Evolutionary conservation across 2,888 invertebrate genomes (phyloP), one percentile per base, ranked within the genome.

Genomic region (Acholoe squamosa): DNA sequence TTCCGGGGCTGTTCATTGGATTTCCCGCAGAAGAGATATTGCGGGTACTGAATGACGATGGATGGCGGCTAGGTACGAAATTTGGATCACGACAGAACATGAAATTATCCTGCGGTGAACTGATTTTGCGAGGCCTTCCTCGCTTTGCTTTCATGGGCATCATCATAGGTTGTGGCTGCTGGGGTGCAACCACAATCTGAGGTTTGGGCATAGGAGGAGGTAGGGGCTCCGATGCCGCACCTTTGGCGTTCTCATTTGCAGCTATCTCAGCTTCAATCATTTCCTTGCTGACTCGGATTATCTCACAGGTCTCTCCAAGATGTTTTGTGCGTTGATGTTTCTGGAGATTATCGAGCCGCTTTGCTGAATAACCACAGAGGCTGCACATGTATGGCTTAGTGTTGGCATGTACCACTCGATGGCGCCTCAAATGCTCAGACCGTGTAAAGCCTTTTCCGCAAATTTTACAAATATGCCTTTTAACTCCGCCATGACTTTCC

Each of bases 341-440:
- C 54, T 86, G 86, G 25, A 86, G 86, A 54, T 86, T 86, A 31
- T 86, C 86, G 25, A 86, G 56, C 5, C 86, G 52, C 54, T 86
- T 86, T 25, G 54, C 19, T 16, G 86, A 86, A 31, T 86, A 86
- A 3, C 56, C 51, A 25, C 86, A 86, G n/a, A n/a, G 52, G 31
- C 86, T 89, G 89, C 92, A 92, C 34, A 67, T 89, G 80, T 92
- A 92, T 14, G 92, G 92, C 52, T 92, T 89, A 90, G 92, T 92
- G 91, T 91, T 90, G 5, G 92, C 91, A 86, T 92, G 92, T 5
- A 89, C 92, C 90, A 92, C 91, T 16, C 92, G 91, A 54, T 92
- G 92, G 77, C 92, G 91, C 84, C 91, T 51, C 54, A 86, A 54
- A 22, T 86, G 86, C 54, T 86, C 86, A 0, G 86, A 86, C 52